phyloP scores from a whole-genome alignment of 2,113 vertebrate species.

The Sebastes schlegelii region DNA sequence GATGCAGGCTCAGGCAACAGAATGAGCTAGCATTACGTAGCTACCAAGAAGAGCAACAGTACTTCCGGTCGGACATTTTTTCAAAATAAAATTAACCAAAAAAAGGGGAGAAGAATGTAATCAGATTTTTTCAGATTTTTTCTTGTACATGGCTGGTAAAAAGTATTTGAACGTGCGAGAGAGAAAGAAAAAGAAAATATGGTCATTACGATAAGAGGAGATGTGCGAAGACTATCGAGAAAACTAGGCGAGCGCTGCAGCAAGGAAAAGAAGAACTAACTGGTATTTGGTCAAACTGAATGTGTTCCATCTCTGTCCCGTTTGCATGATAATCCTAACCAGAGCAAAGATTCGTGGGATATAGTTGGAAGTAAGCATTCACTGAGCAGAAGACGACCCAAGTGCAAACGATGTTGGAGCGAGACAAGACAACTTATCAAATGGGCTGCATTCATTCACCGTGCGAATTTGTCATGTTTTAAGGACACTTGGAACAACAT shows the following conservation, averaged over 20 bases:
- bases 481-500: too few species aligned
- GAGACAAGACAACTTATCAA: background rate
- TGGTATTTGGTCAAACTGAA: conserved; percentile 40
- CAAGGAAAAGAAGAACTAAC: background rate
- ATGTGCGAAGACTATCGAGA: background rate
- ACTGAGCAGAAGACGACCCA: background rate
- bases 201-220: background rate
- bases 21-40: conserved; percentile 53
- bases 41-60: background rate
- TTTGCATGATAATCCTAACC: conserved; percentile 8
- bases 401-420: conserved; percentile 4
- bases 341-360: background rate
- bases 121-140: too few species aligned
- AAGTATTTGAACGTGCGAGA: background rate
- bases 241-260: conserved; percentile 1
- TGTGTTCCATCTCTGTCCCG: background rate
- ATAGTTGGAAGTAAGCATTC: background rate
- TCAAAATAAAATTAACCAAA: conserved; percentile 55
- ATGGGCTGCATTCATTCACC: conserved; percentile 1
- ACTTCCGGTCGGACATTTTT: conserved; percentile 51
- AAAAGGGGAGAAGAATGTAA: too few species aligned
- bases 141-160: background rate
- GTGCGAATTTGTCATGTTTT: too few species aligned
- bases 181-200: background rate
- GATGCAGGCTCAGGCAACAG: conserved; percentile 46